A percentile compares a stretch with the other conserved stretches of the same genome.
Evolutionary conservation across 2,888 invertebrate species (phyloP).

Genomic region (Panzeria rudis): DNA sequence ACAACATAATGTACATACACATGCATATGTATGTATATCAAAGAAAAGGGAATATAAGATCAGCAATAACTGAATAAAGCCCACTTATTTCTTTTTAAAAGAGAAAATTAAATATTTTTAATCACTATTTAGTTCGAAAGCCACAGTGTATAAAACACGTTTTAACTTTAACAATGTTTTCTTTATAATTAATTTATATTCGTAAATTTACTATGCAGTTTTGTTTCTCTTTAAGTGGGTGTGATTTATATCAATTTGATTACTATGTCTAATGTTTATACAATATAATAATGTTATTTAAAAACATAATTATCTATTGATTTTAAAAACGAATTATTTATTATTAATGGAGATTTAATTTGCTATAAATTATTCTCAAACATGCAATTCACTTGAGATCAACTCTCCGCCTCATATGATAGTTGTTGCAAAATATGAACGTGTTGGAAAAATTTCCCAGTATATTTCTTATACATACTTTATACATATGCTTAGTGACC

Average conservation of each 20-base stretch:
- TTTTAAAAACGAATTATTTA: constrained; percentile 34
- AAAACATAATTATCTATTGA: constrained; percentile 60
- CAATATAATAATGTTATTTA: constrained; percentile 7
- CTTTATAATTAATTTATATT: constrained; percentile 4
- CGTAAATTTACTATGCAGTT: background rate
- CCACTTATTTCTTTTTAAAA: background rate
- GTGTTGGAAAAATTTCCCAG: constrained; percentile 30
- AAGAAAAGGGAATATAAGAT: too few relatives aligned
- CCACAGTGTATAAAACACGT: background rate
- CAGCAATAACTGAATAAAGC: background rate
- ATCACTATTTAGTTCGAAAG: background rate
- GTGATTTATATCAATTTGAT: constrained; percentile 54
- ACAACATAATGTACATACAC: too few relatives aligned
- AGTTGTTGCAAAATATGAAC: background rate
- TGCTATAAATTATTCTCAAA: constrained; percentile 55
- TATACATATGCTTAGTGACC: constrained; percentile 8
- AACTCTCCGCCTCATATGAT: constrained; percentile 1
- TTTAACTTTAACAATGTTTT: constrained; percentile 6
- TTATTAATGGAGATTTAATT: constrained; percentile 54
- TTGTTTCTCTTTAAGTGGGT: constrained; percentile 23
- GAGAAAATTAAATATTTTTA: background rate
- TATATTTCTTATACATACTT: constrained; percentile 5
- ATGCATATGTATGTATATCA: too few relatives aligned
- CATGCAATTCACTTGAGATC: constrained; percentile 59
- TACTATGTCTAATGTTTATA: background rate